phyloP scores from a whole-genome alignment of 2,888 invertebrate species.

The Heteromurus nitidus region DNA sequence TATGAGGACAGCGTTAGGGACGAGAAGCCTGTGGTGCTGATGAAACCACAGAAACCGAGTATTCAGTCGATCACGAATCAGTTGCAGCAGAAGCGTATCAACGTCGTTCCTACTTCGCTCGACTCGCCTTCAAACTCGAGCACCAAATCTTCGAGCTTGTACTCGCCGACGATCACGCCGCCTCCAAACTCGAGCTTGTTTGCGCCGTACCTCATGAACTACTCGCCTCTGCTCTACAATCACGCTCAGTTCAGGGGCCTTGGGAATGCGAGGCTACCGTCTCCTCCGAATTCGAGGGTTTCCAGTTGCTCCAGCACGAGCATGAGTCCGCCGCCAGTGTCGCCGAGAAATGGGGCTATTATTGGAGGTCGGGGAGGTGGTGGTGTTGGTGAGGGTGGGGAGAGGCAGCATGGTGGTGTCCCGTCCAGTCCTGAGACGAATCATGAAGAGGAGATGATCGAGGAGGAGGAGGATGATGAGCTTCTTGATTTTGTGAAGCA shows the following conservation, averaged over 20 bases:
- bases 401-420: neutral
- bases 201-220: conserved; percentile 32
- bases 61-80: conserved; percentile 20
- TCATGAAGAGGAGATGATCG: neutral
- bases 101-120: conserved; percentile 19
- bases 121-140: conserved; percentile 36
- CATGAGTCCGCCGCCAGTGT: conserved; percentile 39
- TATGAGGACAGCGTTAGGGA: conserved; percentile 27
- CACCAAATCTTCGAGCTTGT: neutral
- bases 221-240: neutral
- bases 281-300: conserved; percentile 47
- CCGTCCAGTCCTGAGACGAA: conserved; percentile 43
- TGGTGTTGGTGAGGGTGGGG: too few relatives aligned
- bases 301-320: conserved; percentile 35
- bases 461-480: conserved; percentile 29
- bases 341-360: neutral
- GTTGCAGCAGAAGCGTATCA: conserved; percentile 20
- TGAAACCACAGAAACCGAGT: neutral
- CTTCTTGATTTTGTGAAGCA: conserved; percentile 25
- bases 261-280: conserved; percentile 8
- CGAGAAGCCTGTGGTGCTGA: neutral
- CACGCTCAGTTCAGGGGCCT: neutral
- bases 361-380: too few relatives aligned
- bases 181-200: conserved; percentile 26
- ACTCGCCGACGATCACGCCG: conserved; percentile 35